Conservation (phyloP, 2,113 vertebrate species). For the Sylvietta virens region DNA sequence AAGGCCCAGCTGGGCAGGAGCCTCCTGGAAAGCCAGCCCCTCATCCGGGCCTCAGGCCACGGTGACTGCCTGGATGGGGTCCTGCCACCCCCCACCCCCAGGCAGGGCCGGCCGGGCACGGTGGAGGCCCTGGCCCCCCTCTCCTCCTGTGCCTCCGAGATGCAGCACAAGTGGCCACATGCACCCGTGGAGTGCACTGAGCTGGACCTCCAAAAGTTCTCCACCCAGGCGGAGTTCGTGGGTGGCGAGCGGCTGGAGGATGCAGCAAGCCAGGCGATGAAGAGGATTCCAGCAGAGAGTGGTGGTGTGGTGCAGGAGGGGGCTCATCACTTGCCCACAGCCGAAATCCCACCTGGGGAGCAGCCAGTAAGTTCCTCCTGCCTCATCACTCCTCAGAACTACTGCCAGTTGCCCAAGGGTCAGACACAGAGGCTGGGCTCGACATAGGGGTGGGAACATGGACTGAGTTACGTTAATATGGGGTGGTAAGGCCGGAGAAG, state of each 20-base stretch:
- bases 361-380: background rate
- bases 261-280: background rate
- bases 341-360: background rate
- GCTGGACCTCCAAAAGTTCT: conserved; percentile 74
- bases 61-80: background rate
- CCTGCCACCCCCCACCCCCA: background rate
- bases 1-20: conserved; percentile 37
- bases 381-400: fast-evolving
- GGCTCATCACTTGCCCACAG: fast-evolving
- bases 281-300: background rate
- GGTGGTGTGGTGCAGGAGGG: background rate
- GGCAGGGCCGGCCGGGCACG: background rate
- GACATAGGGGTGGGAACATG: fast-evolving
- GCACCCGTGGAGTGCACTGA: conserved; percentile 81
- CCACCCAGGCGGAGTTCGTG: background rate
- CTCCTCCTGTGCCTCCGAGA: conserved; percentile 71
- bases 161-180: conserved; percentile 64
- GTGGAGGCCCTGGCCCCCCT: background rate
- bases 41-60: conserved; percentile 14
- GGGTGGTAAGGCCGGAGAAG: background rate
- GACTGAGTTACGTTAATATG: fast-evolving
- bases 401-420: fast-evolving
- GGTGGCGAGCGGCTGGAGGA: background rate
- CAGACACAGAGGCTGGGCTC: background rate
- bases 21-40: conserved; percentile 59